phyloP scores from a whole-genome alignment of 2,113 vertebrate species.

The Trochalopteron elliotii region DNA sequence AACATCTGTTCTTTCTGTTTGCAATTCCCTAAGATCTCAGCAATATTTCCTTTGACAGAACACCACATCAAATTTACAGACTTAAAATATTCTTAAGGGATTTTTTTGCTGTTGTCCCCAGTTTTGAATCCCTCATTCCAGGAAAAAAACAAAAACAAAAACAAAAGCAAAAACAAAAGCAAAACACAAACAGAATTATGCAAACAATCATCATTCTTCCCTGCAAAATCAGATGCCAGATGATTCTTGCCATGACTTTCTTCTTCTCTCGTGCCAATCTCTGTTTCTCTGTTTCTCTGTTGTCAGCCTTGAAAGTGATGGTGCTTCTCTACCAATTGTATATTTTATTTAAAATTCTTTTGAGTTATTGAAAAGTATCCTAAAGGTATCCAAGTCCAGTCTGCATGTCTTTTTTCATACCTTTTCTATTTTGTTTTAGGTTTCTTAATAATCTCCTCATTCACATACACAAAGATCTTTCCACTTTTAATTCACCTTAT shows the following conservation, averaged over 20 bases:
- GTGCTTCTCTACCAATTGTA: background rate
- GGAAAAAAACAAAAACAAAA: background rate
- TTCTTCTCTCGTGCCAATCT: background rate
- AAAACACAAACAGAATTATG: background rate
- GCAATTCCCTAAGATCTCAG: conserved; percentile 47
- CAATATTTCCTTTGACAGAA: conserved; percentile 65
- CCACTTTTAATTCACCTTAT: background rate
- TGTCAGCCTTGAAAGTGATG: background rate
- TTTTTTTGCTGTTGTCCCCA: background rate
- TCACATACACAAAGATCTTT: background rate
- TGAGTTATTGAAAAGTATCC: background rate
- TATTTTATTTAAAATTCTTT: background rate
- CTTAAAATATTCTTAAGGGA: background rate
- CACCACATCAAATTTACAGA: conserved; percentile 19
- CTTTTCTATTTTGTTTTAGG: conserved; percentile 11
- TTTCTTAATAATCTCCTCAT: conserved; percentile 6
- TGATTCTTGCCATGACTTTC: background rate
- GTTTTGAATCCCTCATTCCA: background rate
- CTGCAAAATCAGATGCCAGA: conserved; percentile 20
- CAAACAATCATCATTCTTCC: background rate
- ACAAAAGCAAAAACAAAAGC: background rate
- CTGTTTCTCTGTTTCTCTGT: background rate
- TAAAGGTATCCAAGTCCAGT: background rate
- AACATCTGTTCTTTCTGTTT: conserved; percentile 55
- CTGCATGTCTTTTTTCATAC: conserved; percentile 15